Conservation (phyloP, 2,797 vertebrate genomes). For the Hozukius guyotensis region DNA sequence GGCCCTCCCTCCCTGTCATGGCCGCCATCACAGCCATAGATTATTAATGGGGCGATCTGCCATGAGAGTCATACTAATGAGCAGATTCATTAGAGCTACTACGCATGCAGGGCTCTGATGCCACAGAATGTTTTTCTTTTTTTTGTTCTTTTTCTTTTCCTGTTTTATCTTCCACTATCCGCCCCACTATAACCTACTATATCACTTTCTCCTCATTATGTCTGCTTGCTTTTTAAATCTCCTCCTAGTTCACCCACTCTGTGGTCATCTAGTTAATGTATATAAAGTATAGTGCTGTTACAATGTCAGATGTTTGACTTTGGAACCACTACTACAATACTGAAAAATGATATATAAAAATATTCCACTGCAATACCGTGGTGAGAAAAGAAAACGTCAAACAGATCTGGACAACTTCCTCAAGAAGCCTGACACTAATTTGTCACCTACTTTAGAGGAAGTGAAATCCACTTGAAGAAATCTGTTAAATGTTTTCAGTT, state of each 20-base stretch:
- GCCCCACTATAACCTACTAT: not conserved
- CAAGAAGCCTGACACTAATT: not conserved
- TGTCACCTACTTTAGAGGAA: not conserved
- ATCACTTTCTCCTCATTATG: conserved; percentile 48
- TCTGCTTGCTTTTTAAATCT: conserved; percentile 35
- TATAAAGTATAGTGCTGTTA: not conserved
- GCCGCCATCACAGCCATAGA: conserved; percentile 52
- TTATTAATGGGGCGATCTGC: conserved; percentile 76
- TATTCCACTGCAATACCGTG: not conserved
- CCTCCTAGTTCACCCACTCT: not conserved
- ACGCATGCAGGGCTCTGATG: conserved; percentile 26
- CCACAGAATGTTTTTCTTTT: conserved; percentile 15
- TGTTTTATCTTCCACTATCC: conserved; percentile 31
- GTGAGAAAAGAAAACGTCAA: not conserved
- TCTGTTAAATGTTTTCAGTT: not conserved
- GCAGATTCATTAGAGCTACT: conserved; percentile 70
- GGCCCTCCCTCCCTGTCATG: conserved; percentile 46
- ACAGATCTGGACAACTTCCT: not conserved
- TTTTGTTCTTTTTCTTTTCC: conserved; percentile 19
- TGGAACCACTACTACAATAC: not conserved
- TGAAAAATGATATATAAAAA: not conserved
- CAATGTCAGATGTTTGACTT: conserved; percentile 4
- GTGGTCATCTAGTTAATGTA: not conserved
- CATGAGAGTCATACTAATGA: conserved; percentile 73
- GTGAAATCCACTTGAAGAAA: not conserved